A percentile compares a stretch with the other conserved stretches of the same genome.
phyloP scores from a whole-genome alignment of 2,888 invertebrate species.

The Parthenolecanium corni region DNA sequence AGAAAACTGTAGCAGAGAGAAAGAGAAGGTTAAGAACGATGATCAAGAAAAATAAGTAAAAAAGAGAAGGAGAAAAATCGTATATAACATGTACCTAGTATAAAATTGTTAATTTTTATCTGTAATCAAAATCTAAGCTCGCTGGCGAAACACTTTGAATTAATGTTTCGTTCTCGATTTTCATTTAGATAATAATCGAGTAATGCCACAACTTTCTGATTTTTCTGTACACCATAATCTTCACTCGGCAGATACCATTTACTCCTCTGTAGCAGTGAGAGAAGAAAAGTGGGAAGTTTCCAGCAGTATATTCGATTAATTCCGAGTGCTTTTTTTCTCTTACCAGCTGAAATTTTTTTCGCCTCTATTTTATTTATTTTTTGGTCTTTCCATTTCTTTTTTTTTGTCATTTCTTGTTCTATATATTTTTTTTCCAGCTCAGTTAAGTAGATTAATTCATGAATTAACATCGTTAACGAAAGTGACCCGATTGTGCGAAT shows the following conservation, averaged over 20 bases:
- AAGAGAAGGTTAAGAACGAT: no score
- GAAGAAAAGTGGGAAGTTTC: no score
- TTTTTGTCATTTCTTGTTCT: not conserved
- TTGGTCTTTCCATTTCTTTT: not conserved
- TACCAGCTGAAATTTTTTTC: no score
- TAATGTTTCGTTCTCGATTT: conserved; percentile 1
- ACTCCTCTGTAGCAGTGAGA: no score
- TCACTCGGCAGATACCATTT: no score
- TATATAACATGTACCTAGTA: no score
- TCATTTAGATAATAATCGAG: conserved; percentile 7
- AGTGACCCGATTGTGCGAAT: not conserved
- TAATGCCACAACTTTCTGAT: not conserved
- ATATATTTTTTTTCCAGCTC: not conserved
- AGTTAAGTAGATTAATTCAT: not conserved
- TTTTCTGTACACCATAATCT: no score
- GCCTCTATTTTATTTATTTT: no score
- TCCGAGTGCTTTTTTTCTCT: no score
- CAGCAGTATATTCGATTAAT: no score
- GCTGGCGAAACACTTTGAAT: not conserved
- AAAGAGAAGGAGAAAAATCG: not conserved
- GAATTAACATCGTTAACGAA: not conserved
- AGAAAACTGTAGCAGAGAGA: no score
- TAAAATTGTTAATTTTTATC: conserved; percentile 12
- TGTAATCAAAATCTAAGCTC: conserved; percentile 7
- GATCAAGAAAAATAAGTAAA: no score